Evolutionary conservation across 2,888 invertebrate genomes (phyloP), one percentile per base, ranked within the genome.

Genomic region (Margaritifera margaritifera): DNA sequence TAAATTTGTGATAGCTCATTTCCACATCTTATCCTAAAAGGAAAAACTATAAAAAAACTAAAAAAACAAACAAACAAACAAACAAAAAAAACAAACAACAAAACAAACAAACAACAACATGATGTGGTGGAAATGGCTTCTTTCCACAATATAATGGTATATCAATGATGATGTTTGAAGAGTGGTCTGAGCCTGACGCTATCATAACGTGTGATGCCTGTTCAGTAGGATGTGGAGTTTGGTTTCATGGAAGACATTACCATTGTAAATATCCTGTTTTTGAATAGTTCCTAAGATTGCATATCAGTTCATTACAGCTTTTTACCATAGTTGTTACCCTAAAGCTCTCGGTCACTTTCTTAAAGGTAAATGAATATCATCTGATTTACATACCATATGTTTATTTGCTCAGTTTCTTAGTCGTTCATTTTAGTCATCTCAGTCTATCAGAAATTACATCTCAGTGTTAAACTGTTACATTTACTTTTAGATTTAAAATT

Each of bases 121-220:
- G 6, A 8, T 31, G 5, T 60, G 60, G 60, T 60, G 60, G 60
- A n/a, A 4, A 42, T 19, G 22, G 19, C 6, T 60, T 60, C 50
- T 60, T 60, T 11, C 60, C 60, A n/a, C 20, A 8, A 8, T 60
- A 60, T 42, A 60, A 60, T 60, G 60, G 60, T 8, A 25, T 60
- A 5, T 60, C 60, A 6, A 31, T 60, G 42, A 31, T 60, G 60
- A 4, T 6, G 25, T 60, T 50, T 60, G 60, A 60, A 25, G 66
- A 67, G 20, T 67, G 62, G 66, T 54, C 50, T 2, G n/a, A 55
- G 19, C 62, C 66, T 22, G 66, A 67, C 56, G 58, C n/a, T 19
- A n/a, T 50, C 15, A 42, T 61, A 8, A 56, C 62, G 3, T 61
- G 56, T 4, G 66, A 67, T 55, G 61, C 55, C 6, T 67, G 66